Evolutionary conservation across 2,888 invertebrate species (phyloP), one percentile per base, ranked within the genome.

Genomic region (Latrodectus hesperus): DNA sequence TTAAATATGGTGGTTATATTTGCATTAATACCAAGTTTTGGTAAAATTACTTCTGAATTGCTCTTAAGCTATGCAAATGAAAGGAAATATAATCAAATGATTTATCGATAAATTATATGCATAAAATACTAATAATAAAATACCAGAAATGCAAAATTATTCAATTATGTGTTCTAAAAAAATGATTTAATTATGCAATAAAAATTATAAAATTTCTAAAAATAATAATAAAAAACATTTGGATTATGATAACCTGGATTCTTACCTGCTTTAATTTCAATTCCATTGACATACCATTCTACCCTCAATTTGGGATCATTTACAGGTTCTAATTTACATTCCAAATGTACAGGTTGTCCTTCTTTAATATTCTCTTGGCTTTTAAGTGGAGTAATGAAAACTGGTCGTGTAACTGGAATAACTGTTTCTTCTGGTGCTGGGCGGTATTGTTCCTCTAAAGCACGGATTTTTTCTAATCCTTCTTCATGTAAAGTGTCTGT

Each of bases 251-350:
- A 38, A 38, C 5, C 72, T 3, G 10, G 11, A 52, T 51, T 60
- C 81, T 90, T 92, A 95, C 93, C 93, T 92, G 90, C 93, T 91
- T 95, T 95, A 89, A 99, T 95, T 91, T 96, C 96, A 90, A 96
- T 95, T 77, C 98, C 98, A 92, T 99, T 98, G 88, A 96, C 96
- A 94, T 96, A 98, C 99, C 99, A 99, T 94, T 98, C 98, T 10
- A 93, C 96, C 92, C 95, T 96, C 88, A 98, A 93, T 91, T 97
- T 96, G 0, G 97, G 94, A 92, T 98, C 98, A 91, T 97, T 97
- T 88, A 98, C 96, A 14, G 98, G 98, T 92, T 97, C 97, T 68
- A 98, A 96, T 90, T 97, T 95, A 92, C 97, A 97, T 93, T 98
- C 98, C 90, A 98, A 94, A 93, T 98, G 98, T 89, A 96, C 97